phyloP scores from a whole-genome alignment of 1,140 invertebrate genomes.

The Paraescarpia echinospica region DNA sequence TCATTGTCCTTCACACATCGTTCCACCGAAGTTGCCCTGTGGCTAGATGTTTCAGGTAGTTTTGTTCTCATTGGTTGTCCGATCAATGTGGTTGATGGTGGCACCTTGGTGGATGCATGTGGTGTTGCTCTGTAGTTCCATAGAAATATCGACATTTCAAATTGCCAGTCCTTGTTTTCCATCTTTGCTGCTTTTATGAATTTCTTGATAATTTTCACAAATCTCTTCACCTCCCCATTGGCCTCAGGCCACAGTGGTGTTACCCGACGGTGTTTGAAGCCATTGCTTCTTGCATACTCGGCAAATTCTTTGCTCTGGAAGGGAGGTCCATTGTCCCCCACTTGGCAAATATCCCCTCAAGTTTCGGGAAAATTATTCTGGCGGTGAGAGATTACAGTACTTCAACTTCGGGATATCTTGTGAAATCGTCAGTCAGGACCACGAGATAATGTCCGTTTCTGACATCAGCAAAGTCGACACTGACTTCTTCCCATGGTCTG shows the following conservation, averaged over 20 bases:
- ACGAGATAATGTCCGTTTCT: background rate
- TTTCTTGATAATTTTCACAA: background rate
- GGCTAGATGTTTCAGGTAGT: no score
- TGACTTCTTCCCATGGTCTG: constrained; percentile 16
- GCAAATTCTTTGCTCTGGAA: background rate
- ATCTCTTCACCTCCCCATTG: background rate
- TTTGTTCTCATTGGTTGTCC: no score
- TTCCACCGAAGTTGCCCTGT: no score
- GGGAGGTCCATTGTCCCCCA: no score
- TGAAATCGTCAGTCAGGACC: constrained; percentile 25
- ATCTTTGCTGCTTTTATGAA: no score
- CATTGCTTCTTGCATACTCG: background rate
- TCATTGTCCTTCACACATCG: no score
- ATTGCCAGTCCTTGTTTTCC: no score
- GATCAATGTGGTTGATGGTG: no score
- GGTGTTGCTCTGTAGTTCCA: no score
- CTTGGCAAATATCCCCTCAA: no score
- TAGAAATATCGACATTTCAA: no score
- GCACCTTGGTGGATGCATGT: no score
- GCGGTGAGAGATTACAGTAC: background rate
- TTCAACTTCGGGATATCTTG: constrained; percentile 24
- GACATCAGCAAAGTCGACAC: background rate
- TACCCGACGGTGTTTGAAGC: background rate
- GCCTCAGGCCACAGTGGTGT: constrained; percentile 7
- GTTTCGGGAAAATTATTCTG: background rate